Evolutionary conservation across 2,888 invertebrate genomes (phyloP).

Genomic region (Trypoxylon attenuatum): DNA sequence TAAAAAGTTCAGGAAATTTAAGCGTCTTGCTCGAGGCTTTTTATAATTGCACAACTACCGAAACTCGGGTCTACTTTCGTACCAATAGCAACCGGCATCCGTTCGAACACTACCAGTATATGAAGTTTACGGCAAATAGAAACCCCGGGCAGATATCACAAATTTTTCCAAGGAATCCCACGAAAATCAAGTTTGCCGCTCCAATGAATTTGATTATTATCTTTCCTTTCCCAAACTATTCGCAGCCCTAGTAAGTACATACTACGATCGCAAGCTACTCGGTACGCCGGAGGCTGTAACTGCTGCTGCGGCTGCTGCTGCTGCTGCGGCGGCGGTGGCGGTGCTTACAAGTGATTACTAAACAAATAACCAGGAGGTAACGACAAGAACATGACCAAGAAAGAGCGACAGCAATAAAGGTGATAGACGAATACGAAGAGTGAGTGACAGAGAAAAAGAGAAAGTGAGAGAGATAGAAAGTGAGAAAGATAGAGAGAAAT

Average conservation of each 20-base stretch:
- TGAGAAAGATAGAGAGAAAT: background rate
- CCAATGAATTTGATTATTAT: no score
- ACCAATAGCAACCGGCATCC: no score
- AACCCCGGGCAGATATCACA: no score
- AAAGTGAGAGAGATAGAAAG: conserved; percentile 12
- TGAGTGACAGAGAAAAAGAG: background rate
- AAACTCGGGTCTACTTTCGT: no score
- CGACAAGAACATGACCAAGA: conserved; percentile 5
- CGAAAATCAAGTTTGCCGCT: no score
- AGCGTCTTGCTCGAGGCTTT: background rate
- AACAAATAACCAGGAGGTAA: conserved; percentile 27
- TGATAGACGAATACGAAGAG: conserved; percentile 7
- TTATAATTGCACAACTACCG: no score
- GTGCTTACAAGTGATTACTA: conserved; percentile 42
- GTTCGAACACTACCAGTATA: no score
- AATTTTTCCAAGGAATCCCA: background rate
- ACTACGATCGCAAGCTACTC: conserved; percentile 32
- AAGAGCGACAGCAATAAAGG: conserved; percentile 3
- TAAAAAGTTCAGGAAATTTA: background rate
- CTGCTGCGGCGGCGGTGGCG: conserved; percentile 42
- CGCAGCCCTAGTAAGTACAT: conserved; percentile 38
- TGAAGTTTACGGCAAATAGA: no score
- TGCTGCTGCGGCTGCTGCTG: conserved; percentile 41
- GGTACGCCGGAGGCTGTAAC: conserved; percentile 35
- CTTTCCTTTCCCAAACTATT: no score